Base-by-base conservation (phyloP, 2,888 invertebrate species). In the Eilema sororculum region DNA sequence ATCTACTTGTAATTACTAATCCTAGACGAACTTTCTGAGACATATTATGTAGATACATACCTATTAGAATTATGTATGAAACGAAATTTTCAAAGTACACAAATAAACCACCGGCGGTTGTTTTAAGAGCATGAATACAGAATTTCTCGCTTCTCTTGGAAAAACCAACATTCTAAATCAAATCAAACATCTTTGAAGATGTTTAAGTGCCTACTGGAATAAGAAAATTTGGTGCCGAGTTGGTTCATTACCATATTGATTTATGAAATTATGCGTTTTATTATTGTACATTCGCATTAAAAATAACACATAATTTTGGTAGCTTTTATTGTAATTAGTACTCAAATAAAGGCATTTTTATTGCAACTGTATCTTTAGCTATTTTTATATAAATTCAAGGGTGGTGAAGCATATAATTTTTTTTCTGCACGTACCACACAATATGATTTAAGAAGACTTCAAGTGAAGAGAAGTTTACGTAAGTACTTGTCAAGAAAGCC, bases 151-250 rank as follows among this genome's bases (percentile, higher is more conserved):
- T 25, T 46, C 64, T 64, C 13, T 28, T 33, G 62, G 65, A 41
- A 68, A 72, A 76, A 67, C 73, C 70, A 72, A 68, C 61, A 69
- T 69, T 69, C 46, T 65, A 52, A 64, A 67, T 65, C 58, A 68
- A 76, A 72, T 73, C 62, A 71, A 67, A 67, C 22, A 20, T 67
- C 25, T 66, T 52, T 52, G n/a, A 52, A 52, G 52, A 52, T 52
- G 52, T 52, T 52, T 6, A 68, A 63, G 68, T 58, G 60, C 37
- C 52, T 25, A 60, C 56, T 61, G 63, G 24, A 67, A 71, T 46
- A 61, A 25, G 62, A 56, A 60, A 71, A 30, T 67, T 67, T 12
- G 25, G 46, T 24, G 56, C 28, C 28, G 9, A 24, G 30, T 33
- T 62, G 33, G 25, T 62, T 56, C 33, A 56, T 16, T 59, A 57